Evolutionary conservation across 2,888 invertebrate genomes (phyloP).

Genomic region (Microdon myrmicae): DNA sequence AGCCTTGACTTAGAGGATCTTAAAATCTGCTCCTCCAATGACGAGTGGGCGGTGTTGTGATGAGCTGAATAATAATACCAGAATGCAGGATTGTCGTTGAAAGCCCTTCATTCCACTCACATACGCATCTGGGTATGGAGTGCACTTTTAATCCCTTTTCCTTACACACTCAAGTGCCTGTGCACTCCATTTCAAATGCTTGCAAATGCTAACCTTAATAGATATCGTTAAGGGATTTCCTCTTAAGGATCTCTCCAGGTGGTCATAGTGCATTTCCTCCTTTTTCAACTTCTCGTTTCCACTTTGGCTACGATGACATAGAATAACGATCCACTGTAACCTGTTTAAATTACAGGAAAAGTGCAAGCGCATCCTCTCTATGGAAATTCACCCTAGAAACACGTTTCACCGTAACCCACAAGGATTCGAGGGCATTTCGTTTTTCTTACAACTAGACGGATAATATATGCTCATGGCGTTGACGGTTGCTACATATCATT

Average conservation of each 20-base stretch:
- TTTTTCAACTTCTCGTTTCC: constrained; percentile 1
- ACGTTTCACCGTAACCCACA: constrained; percentile 8
- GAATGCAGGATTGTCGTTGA: constrained; percentile 14
- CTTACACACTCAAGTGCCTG: constrained; percentile 42
- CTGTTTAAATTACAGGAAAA: constrained; percentile 40
- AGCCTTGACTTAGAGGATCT: too few relatives aligned
- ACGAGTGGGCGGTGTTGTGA: too few relatives aligned
- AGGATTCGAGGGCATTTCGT: constrained; percentile 22
- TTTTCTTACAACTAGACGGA: background rate
- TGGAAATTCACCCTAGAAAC: constrained; percentile 5
- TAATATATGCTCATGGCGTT: constrained; percentile 4
- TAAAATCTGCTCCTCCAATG: too few relatives aligned
- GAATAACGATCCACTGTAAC: constrained; percentile 21
- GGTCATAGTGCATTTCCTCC: constrained; percentile 3
- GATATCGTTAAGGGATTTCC: constrained; percentile 25
- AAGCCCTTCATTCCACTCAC: constrained; percentile 17
- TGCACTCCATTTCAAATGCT: constrained; percentile 44
- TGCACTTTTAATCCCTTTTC: too few relatives aligned
- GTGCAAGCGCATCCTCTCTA: constrained; percentile 34
- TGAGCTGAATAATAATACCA: too few relatives aligned
- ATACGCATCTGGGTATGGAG: too few relatives aligned
- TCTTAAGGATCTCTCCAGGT: constrained; percentile 12
- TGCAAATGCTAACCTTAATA: constrained; percentile 39
- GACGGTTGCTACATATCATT: background rate
- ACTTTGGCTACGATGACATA: constrained; percentile 8